Conservation (phyloP, 2,797 vertebrate species). For the Triplophysa yarkandensis region DNA sequence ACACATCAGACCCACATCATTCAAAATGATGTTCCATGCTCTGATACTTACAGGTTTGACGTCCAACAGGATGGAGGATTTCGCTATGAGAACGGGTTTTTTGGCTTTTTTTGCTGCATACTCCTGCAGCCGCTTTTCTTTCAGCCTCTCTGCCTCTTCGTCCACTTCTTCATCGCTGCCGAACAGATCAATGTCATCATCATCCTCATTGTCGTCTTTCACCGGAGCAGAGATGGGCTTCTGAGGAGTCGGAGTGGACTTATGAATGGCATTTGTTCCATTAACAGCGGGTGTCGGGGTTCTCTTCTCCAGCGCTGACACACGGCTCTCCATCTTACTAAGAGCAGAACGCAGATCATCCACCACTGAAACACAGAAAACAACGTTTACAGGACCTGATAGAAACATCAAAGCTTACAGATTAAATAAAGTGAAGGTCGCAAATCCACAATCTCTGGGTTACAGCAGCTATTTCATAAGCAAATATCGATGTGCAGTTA, state of each 20-base stretch:
- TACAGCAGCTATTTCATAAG: no score
- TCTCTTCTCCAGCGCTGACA: conserved; percentile 82
- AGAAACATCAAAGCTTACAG: not conserved
- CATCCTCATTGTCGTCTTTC: conserved; percentile 52
- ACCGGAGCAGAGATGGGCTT: conserved; percentile 17
- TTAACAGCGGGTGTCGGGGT: conserved; percentile 60
- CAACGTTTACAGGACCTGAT: not conserved
- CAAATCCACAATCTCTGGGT: not conserved
- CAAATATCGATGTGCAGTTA: no score
- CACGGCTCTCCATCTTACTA: conserved; percentile 84
- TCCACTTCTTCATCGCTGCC: conserved; percentile 7
- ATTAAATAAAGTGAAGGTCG: not conserved
- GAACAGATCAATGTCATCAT: conserved; percentile 12
- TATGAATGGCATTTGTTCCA: conserved; percentile 47
- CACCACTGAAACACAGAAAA: conserved; percentile 75
- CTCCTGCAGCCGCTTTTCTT: conserved; percentile 13
- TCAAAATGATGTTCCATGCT: no score
- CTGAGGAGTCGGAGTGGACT: conserved; percentile 6
- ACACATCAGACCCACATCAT: not conserved
- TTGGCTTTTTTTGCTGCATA: conserved; percentile 57
- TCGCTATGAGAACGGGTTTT: conserved; percentile 88
- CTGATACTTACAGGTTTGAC: conserved; percentile 91
- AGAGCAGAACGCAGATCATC: conserved; percentile 83
- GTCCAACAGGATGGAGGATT: conserved; percentile 93
- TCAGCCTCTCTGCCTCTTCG: conserved; percentile 9